These are phyloP conservation scores for Chloromyia formosa DNA, from an alignment of 2,888 invertebrate genomes.

Conservation along the genomic window DNA sequence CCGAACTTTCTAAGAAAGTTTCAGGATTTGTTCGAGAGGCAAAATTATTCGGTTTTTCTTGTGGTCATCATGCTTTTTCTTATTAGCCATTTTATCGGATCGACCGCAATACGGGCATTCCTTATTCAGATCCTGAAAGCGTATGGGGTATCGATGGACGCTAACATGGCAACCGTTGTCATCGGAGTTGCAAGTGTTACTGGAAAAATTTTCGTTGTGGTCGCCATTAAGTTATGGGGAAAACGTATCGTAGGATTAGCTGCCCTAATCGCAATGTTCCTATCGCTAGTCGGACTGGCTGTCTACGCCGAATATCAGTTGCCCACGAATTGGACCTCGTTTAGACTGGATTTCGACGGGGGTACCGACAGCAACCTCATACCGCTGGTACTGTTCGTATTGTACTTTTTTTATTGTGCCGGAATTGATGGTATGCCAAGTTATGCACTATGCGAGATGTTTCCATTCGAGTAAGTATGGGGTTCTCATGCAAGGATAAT, in stretches of 20 bases:
- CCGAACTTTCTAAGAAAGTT: conserved; percentile 52
- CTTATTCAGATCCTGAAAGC: conserved; percentile 67
- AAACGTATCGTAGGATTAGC: conserved; percentile 65
- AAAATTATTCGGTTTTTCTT: conserved; percentile 66
- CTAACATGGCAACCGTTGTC: conserved; percentile 66
- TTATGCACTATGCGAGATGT: conserved; percentile 68
- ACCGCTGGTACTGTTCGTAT: conserved; percentile 57
- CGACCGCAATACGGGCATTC: conserved; percentile 66
- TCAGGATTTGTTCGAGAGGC: conserved; percentile 65
- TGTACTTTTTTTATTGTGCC: conserved; percentile 46
- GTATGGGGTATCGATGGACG: conserved; percentile 56
- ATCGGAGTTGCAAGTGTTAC: conserved; percentile 65
- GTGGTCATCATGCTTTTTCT: conserved; percentile 67
- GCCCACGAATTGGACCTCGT: conserved; percentile 63
- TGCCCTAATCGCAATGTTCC: conserved; percentile 63
- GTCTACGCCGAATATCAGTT: conserved; percentile 63
- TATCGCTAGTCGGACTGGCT: conserved; percentile 63
- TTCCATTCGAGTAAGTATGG: conserved; percentile 66
- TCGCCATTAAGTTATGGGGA: conserved; percentile 63
- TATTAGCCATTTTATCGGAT: conserved; percentile 66
- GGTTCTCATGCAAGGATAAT: too few relatives aligned
- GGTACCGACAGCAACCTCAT: conserved; percentile 26
- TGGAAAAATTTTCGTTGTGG: conserved; percentile 63
- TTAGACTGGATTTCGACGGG: conserved; percentile 55
- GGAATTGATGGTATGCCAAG: conserved; percentile 65